These are phyloP conservation scores for Pelodiscus sinensis DNA, from an alignment of 2,113 vertebrate species.

Conservation along the genomic window DNA sequence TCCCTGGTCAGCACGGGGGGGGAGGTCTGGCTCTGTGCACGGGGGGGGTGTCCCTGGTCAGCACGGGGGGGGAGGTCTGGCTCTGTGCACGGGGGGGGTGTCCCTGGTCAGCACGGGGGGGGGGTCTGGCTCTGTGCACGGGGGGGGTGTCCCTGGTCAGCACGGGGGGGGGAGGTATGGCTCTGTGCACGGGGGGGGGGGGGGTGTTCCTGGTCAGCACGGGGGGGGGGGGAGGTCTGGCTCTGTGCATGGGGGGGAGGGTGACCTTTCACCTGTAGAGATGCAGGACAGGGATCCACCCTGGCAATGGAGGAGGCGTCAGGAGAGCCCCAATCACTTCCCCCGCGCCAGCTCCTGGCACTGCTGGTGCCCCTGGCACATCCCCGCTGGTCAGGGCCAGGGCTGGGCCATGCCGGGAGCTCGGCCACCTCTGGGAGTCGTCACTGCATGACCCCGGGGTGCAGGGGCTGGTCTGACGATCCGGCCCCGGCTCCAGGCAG, in stretches of 20 bases:
- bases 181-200: too few species aligned
- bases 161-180: too few species aligned
- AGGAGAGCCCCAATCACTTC: background rate
- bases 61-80: too few species aligned
- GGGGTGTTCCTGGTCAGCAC: background rate
- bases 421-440: background rate
- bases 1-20: too few species aligned
- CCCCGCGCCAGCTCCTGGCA: background rate
- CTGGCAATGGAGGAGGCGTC: background rate
- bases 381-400: background rate
- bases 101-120: too few species aligned
- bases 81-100: too few species aligned
- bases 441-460: too few species aligned
- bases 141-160: too few species aligned
- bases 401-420: background rate
- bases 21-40: too few species aligned
- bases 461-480: background rate
- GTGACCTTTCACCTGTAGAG: background rate
- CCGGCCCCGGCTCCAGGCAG: background rate
- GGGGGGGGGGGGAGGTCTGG: background rate
- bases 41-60: too few species aligned
- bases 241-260: background rate
- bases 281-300: background rate
- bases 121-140: too few species aligned
- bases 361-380: rapidly evolving